Evolutionary conservation across 2,113 vertebrate genomes (phyloP), one percentile per base, ranked within the genome.

Genomic region (Setophaga petechia): DNA sequence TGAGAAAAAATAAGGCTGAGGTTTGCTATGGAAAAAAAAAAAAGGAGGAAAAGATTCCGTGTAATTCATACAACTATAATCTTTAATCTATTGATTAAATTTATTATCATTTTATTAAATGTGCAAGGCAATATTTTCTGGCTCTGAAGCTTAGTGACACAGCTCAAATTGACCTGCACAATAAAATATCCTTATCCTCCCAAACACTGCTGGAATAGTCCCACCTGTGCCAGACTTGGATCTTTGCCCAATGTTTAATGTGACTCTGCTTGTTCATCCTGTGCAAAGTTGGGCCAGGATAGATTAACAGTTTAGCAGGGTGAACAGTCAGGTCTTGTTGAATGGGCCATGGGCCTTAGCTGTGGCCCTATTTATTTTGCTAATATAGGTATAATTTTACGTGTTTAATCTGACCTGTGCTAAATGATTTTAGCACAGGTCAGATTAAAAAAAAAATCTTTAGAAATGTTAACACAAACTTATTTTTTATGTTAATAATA

Each of bases 241-340:
- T 59, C 39, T n/a, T 87, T 46, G 11, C 46, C 28, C 46, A 54
- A 0, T 1, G 1, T 5, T 69, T 22, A 77, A 66, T 8, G 11
- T 7, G 8, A 90, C 5, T 33, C 57, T 85, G 20, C 15, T 85
- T 62, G 19, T 30, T 80, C n/a, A n/a, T 33, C 11, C n/a, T 54
- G 11, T 58, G 22, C n/a, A 43, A 76, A 80, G n/a, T 0, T 37
- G 24, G 9, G 5, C 10, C 17, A 35, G 35, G 6, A 4, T 13
- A 10, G 15, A 33, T 7, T 68, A 61, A 33, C 3, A 43, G 9
- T 63, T 63, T 47, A 75, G 8, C 18, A 90, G 22, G 2, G 9
- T 65, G 33, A 83, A 46, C 13, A 88, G 7, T 31, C 35, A 61
- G 16, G 31, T 58, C 19, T 11, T 47, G 2, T 19, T 76, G 11